These are phyloP conservation scores for Megaustenia siamemsis DNA, from an alignment of 2,888 invertebrate species.

Conservation along the genomic window DNA sequence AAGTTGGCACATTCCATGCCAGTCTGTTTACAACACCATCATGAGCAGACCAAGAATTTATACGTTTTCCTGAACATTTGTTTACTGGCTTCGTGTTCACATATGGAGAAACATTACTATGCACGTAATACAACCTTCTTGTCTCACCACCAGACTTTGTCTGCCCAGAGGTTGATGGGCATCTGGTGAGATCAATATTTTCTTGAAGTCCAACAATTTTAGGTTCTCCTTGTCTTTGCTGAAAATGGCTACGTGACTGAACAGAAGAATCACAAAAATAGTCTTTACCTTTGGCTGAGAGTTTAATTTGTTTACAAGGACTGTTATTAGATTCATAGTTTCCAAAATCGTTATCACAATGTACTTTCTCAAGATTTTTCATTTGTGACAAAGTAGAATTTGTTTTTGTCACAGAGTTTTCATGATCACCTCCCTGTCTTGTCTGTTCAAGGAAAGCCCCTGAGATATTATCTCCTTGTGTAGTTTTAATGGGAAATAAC, in stretches of 20 bases:
- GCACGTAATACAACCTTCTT: conserved; percentile 68
- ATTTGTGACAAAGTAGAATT: neutral
- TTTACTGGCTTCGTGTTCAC: conserved; percentile 40
- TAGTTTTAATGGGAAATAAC: neutral
- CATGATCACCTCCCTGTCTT: neutral
- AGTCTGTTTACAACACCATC: conserved; percentile 72
- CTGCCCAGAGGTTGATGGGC: neutral
- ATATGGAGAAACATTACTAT: conserved; percentile 66
- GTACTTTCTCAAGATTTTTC: neutral
- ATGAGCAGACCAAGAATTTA: conserved; percentile 63
- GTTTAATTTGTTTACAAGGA: neutral
- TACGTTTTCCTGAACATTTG: conserved; percentile 50
- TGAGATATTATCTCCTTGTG: conserved; percentile 29
- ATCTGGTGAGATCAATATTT: neutral
- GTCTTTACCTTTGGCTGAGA: neutral
- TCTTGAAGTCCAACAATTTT: no score
- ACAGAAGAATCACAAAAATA: neutral
- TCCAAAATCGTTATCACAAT: neutral
- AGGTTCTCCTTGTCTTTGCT: neutral
- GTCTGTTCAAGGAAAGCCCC: neutral
- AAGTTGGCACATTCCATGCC: conserved; percentile 73
- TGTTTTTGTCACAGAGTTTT: neutral
- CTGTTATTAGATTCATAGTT: no score
- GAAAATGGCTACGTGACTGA: no score
- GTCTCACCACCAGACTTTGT: neutral